A percentile compares a stretch with the other conserved stretches of the same genome.
Conservation (phyloP, 2,888 invertebrate genomes). For the Lepidocyrtinus sp. region DNA sequence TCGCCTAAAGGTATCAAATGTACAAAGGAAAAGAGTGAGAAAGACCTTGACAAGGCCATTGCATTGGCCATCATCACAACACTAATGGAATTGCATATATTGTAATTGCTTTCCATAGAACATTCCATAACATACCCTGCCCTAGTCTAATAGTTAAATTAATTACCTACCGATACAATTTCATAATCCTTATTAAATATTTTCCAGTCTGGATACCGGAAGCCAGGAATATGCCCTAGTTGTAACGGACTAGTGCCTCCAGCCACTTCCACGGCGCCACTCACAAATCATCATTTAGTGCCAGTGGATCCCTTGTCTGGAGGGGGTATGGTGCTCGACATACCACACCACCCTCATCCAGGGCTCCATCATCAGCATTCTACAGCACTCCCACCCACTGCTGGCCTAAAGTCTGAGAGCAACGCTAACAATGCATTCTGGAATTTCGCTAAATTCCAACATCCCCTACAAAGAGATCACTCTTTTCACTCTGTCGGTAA, state of each 20-base stretch:
- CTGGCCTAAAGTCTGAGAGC: conserved; percentile 38
- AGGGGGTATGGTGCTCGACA: conserved; percentile 19
- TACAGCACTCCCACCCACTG: background rate
- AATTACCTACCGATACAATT: too few relatives aligned
- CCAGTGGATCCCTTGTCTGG: conserved; percentile 44
- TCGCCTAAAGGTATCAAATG: background rate
- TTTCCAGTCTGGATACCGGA: conserved; percentile 57
- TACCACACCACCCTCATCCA: conserved; percentile 35
- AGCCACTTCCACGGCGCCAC: conserved; percentile 31
- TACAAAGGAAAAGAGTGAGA: background rate
- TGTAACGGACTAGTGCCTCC: conserved; percentile 67
- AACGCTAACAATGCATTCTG: conserved; percentile 62
- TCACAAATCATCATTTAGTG: conserved; percentile 55
- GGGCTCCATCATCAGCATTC: conserved; percentile 28
- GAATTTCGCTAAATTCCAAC: conserved; percentile 65
- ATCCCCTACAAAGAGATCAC: conserved; percentile 67
- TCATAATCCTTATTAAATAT: too few relatives aligned
- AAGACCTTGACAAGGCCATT: background rate
- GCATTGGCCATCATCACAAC: background rate
- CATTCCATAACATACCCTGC: too few relatives aligned
- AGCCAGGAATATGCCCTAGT: conserved; percentile 64
- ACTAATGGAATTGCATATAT: too few relatives aligned
- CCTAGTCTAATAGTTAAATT: too few relatives aligned
- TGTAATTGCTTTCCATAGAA: too few relatives aligned
- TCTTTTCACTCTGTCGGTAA: conserved; percentile 68